Evolutionary conservation across 2,888 invertebrate genomes (phyloP).

Genomic region (Gastrophysa polygoni): DNA sequence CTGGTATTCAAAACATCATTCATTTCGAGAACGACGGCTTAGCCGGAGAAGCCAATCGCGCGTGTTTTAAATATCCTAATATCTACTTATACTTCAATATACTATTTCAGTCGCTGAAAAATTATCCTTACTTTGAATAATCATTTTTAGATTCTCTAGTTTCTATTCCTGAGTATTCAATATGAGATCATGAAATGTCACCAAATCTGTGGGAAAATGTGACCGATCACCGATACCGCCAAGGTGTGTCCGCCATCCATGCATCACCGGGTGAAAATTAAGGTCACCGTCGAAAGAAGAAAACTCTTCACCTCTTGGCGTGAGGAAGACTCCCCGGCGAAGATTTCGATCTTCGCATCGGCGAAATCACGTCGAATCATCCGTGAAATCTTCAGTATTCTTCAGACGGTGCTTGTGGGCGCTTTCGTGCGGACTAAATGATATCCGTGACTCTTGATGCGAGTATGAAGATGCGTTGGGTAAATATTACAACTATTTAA

Average conservation of each 20-base stretch:
- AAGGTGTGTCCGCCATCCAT: conserved; percentile 12
- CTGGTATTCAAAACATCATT: too few relatives aligned
- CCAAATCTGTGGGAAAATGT: too few relatives aligned
- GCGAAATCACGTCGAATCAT: conserved; percentile 31
- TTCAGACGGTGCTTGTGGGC: conserved; percentile 31
- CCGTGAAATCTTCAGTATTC: conserved; percentile 30
- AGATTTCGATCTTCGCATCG: conserved; percentile 27
- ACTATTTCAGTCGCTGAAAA: too few relatives aligned
- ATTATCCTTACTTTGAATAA: too few relatives aligned
- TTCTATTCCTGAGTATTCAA: background rate
- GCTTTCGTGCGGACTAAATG: conserved; percentile 18
- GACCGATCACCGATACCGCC: background rate
- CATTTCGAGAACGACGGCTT: too few relatives aligned
- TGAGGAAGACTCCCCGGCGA: conserved; percentile 27
- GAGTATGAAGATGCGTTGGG: conserved; percentile 22
- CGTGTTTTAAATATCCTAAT: too few relatives aligned
- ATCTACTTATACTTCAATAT: too few relatives aligned
- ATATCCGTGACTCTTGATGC: background rate
- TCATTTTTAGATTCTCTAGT: too few relatives aligned
- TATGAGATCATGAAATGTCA: background rate
- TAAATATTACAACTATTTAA: conserved; percentile 16
- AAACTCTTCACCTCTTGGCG: conserved; percentile 13
- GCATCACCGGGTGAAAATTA: conserved; percentile 25
- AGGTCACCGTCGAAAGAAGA: conserved; percentile 28
- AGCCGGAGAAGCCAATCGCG: too few relatives aligned